Evolutionary conservation across 2,888 invertebrate genomes (phyloP), one percentile per base, ranked within the genome.

Genomic region (Acleris sparsana): DNA sequence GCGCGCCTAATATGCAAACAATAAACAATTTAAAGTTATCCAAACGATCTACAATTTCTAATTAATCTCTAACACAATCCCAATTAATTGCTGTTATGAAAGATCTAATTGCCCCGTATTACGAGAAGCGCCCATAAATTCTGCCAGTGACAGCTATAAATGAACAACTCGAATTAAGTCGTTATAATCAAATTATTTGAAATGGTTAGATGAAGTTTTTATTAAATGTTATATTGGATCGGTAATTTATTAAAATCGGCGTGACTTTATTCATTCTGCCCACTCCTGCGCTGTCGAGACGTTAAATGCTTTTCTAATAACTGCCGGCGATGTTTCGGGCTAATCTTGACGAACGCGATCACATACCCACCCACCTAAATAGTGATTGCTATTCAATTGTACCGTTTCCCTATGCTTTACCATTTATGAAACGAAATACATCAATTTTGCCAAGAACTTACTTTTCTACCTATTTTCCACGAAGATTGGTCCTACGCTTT

Each of bases 31-130:
- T 75, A 70, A 67, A 67, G 76, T 86, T 87, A 89, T 89, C 89
- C 72, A 63, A 72, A 76, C 72, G 75, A 82, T 85, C 82, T 82
- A 82, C 82, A 79, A 86, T 88, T 88, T 87, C 85, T 88, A 88
- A 89, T 89, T 89, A 89, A 84, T 87, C 84, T 82, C 72, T 73
- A 78, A 81, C 83, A 83, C 80, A 83, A 82, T 80, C 78, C 79
- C 77, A 78, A 86, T 87, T 85, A 87, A 87, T 86, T 81, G 82
- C 74, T 83, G 75, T 86, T 87, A 88, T 85, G 87, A 88, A 88
- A 89, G 82, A 82, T 85, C 83, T 83, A 85, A 87, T 87, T 83
- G 83, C 77, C 75, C 78, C 76, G 68, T 68, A 69, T 63, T 69
- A 63, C 69, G 70, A 69, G 69, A 68, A 70, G 60, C 78, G 76